Evolutionary conservation across 2,797 vertebrate genomes (phyloP).

Genomic region (Ambastaia sidthimunki): DNA sequence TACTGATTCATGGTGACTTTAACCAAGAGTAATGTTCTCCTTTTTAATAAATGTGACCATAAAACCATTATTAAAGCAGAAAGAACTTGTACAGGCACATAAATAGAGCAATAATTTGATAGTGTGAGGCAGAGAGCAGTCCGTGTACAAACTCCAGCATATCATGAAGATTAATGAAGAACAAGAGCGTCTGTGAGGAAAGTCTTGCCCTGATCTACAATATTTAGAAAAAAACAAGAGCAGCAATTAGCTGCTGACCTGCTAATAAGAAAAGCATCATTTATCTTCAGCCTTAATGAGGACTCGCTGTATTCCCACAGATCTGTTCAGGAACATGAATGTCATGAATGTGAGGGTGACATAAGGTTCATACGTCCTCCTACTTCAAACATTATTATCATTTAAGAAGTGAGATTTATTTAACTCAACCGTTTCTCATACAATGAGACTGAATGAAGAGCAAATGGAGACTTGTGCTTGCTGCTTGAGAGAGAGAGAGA

Average conservation of each 20-base stretch:
- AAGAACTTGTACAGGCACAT: not conserved
- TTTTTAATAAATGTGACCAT: not conserved
- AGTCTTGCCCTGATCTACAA: not conserved
- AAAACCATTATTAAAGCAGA: not conserved
- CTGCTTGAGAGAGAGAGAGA: too few species aligned
- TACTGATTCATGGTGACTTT: not conserved
- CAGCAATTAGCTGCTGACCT: not conserved
- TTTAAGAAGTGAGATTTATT: too few species aligned
- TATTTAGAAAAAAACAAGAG: not conserved
- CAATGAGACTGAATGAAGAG: too few species aligned
- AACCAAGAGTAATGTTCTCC: not conserved
- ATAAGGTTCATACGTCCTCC: too few species aligned
- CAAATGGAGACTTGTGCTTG: too few species aligned
- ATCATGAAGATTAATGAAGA: slow-evolving; percentile 18
- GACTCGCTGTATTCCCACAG: not conserved
- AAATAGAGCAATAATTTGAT: not conserved
- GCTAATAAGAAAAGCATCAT: slow-evolving; percentile 1
- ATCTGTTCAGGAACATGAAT: not conserved
- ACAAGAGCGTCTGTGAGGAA: not conserved
- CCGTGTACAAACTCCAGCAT: not conserved
- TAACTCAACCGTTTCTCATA: too few species aligned
- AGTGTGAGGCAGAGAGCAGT: not conserved
- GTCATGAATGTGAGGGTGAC: not conserved
- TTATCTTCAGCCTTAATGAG: not conserved
- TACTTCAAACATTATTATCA: too few species aligned